Evolutionary conservation across 2,113 vertebrate genomes (phyloP).

Genomic region (Synodontis membranacea): DNA sequence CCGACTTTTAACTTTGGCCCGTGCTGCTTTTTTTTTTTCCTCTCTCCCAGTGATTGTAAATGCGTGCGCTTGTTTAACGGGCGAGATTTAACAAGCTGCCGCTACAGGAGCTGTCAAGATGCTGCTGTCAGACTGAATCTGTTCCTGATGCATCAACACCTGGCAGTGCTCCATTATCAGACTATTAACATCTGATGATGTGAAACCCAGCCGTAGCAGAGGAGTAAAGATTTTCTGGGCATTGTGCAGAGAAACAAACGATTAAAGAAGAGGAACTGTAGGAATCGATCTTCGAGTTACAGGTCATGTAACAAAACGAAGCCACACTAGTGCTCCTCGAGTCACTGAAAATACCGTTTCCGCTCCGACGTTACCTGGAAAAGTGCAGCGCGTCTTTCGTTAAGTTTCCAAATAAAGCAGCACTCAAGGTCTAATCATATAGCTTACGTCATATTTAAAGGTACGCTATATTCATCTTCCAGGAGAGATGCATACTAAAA

Average conservation of each 20-base stretch:
- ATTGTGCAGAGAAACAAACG: not conserved
- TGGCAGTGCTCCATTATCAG: constrained; percentile 19
- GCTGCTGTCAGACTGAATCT: constrained; percentile 23
- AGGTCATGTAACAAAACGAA: constrained; percentile 2
- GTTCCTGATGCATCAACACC: constrained; percentile 41
- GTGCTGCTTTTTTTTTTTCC: not conserved
- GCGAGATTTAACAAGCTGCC: not conserved
- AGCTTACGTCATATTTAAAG: not conserved
- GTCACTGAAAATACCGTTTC: constrained; percentile 10
- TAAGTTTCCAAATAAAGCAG: not conserved
- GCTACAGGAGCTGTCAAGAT: constrained; percentile 7
- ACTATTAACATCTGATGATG: constrained; percentile 2
- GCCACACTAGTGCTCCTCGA: constrained; percentile 26
- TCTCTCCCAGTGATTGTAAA: not conserved
- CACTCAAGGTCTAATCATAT: not conserved
- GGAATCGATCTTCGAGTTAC: not conserved
- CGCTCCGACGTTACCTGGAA: no score
- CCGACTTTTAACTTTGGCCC: not conserved
- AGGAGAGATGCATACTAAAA: no score
- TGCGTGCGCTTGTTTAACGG: not conserved
- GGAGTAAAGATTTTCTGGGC: not conserved
- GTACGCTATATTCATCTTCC: not conserved
- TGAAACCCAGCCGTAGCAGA: not conserved
- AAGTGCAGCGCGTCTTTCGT: no score
- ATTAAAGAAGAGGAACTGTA: not conserved